phyloP scores from a whole-genome alignment of 1,140 invertebrate genomes.

The Zophobas atratus region DNA sequence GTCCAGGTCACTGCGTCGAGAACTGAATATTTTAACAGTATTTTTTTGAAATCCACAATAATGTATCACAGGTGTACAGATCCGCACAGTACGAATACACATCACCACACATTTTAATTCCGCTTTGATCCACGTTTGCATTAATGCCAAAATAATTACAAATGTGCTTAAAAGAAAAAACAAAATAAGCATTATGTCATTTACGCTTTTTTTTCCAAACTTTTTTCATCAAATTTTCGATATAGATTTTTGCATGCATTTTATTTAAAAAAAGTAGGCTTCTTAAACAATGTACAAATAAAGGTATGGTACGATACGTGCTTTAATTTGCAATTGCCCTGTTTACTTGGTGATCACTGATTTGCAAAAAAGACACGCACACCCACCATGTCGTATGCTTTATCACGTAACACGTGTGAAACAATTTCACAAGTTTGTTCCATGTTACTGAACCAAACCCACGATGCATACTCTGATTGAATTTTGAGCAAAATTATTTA shows the following conservation, averaged over 20 bases:
- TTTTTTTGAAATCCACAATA: too few species aligned
- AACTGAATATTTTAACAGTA: not conserved
- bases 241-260: not conserved
- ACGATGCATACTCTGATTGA: conserved; percentile 31
- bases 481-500: conserved; percentile 32
- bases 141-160: too few species aligned
- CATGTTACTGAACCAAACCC: conserved; percentile 35
- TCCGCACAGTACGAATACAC: too few species aligned
- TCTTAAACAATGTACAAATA: conserved; percentile 4
- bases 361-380: conserved; percentile 30
- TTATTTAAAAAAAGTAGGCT: conserved; percentile 17
- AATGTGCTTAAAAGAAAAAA: too few species aligned
- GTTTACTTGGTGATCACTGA: not conserved
- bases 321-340: conserved; percentile 21
- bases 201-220: too few species aligned
- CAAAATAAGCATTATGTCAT: too few species aligned
- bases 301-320: conserved; percentile 16
- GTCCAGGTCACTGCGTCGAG: not conserved
- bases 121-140: too few species aligned
- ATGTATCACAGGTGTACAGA: too few species aligned
- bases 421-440: conserved; percentile 30
- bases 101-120: too few species aligned
- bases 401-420: conserved; percentile 15
- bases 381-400: conserved; percentile 7
- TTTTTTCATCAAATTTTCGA: not conserved